Conservation (phyloP, 2,113 vertebrate species). For the Microcebus ravelobensis region DNA sequence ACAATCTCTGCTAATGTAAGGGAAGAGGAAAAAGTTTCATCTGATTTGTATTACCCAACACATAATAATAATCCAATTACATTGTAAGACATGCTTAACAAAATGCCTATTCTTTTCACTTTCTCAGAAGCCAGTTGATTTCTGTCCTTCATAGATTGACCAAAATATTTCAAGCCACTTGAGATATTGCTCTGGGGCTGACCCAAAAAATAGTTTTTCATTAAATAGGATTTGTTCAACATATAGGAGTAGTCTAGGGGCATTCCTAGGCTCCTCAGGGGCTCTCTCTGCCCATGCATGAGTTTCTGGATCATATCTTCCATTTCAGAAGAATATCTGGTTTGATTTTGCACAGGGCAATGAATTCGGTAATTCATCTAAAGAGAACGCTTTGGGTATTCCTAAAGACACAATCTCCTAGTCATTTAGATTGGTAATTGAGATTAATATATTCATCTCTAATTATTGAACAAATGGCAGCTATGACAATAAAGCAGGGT, state of each 20-base stretch:
- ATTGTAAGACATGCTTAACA: not conserved
- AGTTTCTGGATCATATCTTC: conserved; percentile 4
- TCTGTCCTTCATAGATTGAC: not conserved
- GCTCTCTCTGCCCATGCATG: not conserved
- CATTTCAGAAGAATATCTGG: not conserved
- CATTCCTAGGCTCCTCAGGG: not conserved
- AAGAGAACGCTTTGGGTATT: conserved; percentile 7
- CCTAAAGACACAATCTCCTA: not conserved
- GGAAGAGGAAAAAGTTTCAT: not conserved
- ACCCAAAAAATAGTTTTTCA: not conserved
- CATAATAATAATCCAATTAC: not conserved
- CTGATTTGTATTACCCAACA: not conserved
- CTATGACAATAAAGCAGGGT: not conserved
- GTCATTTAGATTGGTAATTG: not conserved
- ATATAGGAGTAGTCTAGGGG: not conserved
- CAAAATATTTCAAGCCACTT: not conserved
- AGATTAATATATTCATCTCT: not conserved
- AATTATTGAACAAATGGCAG: not conserved
- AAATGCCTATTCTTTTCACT: conserved; percentile 10
- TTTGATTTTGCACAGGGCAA: not conserved
- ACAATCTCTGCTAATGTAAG: not conserved
- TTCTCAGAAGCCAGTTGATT: not conserved
- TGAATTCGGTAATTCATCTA: not conserved
- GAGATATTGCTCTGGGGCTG: not conserved
- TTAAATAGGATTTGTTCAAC: not conserved